phyloP scores from a whole-genome alignment of 2,113 vertebrate species.

The Pluvialis apricaria region DNA sequence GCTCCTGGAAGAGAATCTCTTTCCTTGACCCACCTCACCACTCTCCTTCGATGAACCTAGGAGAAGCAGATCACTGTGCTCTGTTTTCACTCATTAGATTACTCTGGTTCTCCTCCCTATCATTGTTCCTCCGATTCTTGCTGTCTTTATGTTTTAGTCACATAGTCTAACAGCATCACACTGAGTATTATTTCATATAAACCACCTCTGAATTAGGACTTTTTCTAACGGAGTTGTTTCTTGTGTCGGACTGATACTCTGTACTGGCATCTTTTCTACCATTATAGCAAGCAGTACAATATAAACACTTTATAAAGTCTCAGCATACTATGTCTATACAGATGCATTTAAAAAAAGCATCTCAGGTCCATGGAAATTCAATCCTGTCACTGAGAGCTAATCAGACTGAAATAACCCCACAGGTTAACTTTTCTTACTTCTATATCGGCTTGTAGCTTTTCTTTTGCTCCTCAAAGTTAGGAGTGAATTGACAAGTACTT shows the following conservation, averaged over 20 bases:
- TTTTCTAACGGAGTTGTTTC: neutral
- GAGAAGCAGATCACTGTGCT: neutral
- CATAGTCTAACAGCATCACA: neutral
- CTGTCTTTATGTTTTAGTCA: neutral
- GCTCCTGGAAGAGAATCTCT: neutral
- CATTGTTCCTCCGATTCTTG: neutral
- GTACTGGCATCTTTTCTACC: neutral
- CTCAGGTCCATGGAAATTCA: neutral
- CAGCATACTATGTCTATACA: neutral
- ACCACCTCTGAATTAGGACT: neutral
- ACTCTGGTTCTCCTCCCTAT: fast-evolving
- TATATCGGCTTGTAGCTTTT: neutral
- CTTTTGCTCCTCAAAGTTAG: neutral
- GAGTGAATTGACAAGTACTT: neutral
- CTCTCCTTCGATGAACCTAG: neutral
- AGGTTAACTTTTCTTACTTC: neutral
- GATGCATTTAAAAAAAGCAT: neutral
- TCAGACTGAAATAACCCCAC: neutral
- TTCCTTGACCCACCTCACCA: neutral
- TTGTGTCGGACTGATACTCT: neutral
- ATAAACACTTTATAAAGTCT: neutral
- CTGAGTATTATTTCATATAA: neutral
- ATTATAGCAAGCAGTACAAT: neutral
- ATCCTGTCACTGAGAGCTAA: neutral
- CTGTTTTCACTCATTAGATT: neutral